phyloP scores from a whole-genome alignment of 2,113 vertebrate genomes.

The Colius striatus region DNA sequence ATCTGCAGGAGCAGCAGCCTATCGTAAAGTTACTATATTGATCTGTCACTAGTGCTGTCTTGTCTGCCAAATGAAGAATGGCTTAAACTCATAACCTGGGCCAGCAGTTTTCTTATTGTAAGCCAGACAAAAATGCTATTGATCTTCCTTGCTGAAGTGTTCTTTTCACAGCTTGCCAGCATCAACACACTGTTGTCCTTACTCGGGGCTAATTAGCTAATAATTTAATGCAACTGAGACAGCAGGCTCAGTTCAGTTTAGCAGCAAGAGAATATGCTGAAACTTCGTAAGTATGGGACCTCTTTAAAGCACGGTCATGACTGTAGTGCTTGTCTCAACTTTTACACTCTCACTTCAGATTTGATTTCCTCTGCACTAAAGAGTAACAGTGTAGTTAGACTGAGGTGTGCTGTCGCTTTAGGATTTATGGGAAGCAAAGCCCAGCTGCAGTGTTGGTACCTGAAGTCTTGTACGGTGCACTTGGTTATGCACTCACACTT shows the following conservation, averaged over 20 bases:
- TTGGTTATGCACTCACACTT: neutral
- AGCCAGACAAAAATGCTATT: slow-evolving; percentile 70
- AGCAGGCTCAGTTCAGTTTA: slow-evolving; percentile 30
- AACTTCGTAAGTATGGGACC: neutral
- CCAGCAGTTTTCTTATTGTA: slow-evolving; percentile 67
- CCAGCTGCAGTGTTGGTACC: neutral
- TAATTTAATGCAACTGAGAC: slow-evolving; percentile 73
- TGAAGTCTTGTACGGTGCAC: neutral
- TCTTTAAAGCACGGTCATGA: neutral
- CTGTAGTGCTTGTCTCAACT: neutral
- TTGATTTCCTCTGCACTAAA: slow-evolving; percentile 16
- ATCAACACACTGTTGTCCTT: slow-evolving; percentile 64
- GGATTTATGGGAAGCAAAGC: neutral
- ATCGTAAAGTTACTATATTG: slow-evolving; percentile 64
- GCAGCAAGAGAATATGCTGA: neutral
- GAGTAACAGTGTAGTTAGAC: neutral
- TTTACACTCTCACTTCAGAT: neutral
- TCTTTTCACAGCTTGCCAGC: slow-evolving; percentile 74
- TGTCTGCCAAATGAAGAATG: slow-evolving; percentile 68
- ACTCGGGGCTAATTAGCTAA: slow-evolving; percentile 72
- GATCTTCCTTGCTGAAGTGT: slow-evolving; percentile 67
- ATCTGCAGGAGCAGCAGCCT: slow-evolving; percentile 53
- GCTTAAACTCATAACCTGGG: slow-evolving; percentile 62
- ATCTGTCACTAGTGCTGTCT: slow-evolving; percentile 60
- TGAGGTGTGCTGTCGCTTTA: neutral